Evolutionary conservation across 2,797 vertebrate genomes (phyloP).

Genomic region (Galaxias olidus): DNA sequence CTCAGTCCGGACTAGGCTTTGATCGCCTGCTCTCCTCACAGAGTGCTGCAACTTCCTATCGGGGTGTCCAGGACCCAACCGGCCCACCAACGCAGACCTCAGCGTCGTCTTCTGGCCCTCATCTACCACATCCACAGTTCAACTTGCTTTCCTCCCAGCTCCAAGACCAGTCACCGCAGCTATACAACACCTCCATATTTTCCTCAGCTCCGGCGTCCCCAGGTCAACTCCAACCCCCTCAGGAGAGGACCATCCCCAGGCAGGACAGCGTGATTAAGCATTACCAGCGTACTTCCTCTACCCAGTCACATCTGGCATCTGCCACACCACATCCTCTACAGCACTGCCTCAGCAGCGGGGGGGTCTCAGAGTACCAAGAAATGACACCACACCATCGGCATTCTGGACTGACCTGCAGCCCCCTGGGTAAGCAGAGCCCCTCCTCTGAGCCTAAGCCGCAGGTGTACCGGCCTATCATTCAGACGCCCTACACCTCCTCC

Average conservation of each 20-base stretch:
- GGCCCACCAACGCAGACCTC: conserved; percentile 65
- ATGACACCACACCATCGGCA: conserved; percentile 77
- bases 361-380: conserved; percentile 79
- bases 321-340: conserved; percentile 80
- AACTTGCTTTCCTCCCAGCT: conserved; percentile 85
- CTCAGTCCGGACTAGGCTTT: conserved; percentile 85
- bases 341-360: conserved; percentile 86
- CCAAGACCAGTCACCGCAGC: conserved; percentile 81
- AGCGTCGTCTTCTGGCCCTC: conserved; percentile 75
- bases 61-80: conserved; percentile 74
- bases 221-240: conserved; percentile 68
- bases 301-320: conserved; percentile 76
- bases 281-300: conserved; percentile 82
- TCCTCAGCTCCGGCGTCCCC: conserved; percentile 69
- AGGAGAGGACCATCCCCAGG: conserved; percentile 82
- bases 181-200: conserved; percentile 87
- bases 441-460: conserved; percentile 75
- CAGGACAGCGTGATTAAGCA: conserved; percentile 93
- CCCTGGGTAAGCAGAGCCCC: conserved; percentile 83
- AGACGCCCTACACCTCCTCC: conserved; percentile 75
- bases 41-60: conserved; percentile 67
- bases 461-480: conserved; percentile 84
- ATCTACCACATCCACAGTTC: conserved; percentile 82
- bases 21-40: conserved; percentile 86
- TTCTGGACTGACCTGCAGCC: conserved; percentile 78